Percentiles rank a stretch among this genome's conserved stretches.
Evolutionary conservation across 2,113 vertebrate genomes (phyloP).

Genomic region (Ariopsis seemanni): DNA sequence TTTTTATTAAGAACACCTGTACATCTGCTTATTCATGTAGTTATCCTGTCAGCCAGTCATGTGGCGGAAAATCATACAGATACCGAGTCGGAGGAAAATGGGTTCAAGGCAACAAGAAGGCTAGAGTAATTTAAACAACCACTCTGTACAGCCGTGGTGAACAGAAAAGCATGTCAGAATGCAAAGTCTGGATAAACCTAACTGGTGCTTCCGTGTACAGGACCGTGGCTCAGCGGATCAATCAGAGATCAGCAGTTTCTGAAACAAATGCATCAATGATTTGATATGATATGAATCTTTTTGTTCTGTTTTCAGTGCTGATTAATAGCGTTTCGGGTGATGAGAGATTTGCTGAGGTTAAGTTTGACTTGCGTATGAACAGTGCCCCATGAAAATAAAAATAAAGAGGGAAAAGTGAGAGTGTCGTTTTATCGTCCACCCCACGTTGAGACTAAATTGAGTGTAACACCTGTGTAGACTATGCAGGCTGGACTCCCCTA

Average conservation of each 20-base stretch:
- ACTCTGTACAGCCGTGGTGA: neutral
- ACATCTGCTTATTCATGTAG: neutral
- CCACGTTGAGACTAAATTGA: no score
- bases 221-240: neutral
- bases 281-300: neutral
- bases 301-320: neutral
- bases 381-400: no score
- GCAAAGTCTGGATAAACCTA: no score
- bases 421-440: no score
- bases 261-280: neutral
- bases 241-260: neutral
- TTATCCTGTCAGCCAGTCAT: neutral
- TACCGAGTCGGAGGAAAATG: neutral
- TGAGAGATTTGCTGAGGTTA: neutral
- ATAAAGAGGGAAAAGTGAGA: no score
- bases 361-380: no score
- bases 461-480: constrained; percentile 71
- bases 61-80: neutral
- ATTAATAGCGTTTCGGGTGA: neutral
- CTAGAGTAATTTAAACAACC: neutral
- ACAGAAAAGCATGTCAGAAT: neutral
- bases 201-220: neutral
- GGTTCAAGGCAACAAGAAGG: neutral
- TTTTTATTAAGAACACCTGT: neutral
- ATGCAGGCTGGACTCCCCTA: constrained; percentile 94